Conservation (phyloP, 2,113 vertebrate species). For the Poeciliopsis turrubarensis region DNA sequence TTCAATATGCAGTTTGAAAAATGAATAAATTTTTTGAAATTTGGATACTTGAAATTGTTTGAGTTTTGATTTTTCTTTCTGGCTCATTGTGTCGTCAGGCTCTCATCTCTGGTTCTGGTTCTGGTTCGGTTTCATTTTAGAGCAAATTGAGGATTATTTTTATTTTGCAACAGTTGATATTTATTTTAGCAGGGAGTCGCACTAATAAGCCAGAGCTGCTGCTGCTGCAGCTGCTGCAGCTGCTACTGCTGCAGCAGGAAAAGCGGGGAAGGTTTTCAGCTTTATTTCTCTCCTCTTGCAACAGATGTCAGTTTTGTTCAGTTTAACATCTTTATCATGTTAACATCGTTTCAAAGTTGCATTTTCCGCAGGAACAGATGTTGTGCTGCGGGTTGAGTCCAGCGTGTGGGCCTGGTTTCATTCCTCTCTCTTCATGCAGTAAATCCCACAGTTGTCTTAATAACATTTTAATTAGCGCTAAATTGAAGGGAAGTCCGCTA, state of each 20-base stretch:
- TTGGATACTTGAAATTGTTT: constrained; percentile 96
- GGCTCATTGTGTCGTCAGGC: constrained; percentile 21
- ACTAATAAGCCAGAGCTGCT: background rate
- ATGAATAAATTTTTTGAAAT: constrained; percentile 99
- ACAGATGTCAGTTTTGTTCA: background rate
- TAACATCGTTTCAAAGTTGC: background rate
- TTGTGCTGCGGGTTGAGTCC: constrained; percentile 4
- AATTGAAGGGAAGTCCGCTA: constrained; percentile 33
- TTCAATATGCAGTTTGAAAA: constrained; percentile 99
- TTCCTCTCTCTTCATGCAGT: constrained; percentile 1
- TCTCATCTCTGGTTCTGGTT: constrained; percentile 36
- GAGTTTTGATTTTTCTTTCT: constrained; percentile 91
- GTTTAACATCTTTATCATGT: too few species aligned
- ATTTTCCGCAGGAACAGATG: background rate
- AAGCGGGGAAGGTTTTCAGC: constrained; percentile 64
- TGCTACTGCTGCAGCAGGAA: too few species aligned
- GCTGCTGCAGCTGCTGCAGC: too few species aligned
- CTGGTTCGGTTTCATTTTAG: background rate
- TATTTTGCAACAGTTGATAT: background rate
- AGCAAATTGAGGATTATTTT: background rate
- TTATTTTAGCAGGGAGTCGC: constrained; percentile 1
- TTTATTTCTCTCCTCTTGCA: constrained; percentile 47
- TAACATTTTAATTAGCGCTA: constrained; percentile 44
- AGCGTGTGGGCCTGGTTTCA: constrained; percentile 1
- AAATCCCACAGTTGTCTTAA: constrained; percentile 8